Evolutionary conservation across 2,888 invertebrate genomes (phyloP).

Genomic region (Spisula subtruncata): DNA sequence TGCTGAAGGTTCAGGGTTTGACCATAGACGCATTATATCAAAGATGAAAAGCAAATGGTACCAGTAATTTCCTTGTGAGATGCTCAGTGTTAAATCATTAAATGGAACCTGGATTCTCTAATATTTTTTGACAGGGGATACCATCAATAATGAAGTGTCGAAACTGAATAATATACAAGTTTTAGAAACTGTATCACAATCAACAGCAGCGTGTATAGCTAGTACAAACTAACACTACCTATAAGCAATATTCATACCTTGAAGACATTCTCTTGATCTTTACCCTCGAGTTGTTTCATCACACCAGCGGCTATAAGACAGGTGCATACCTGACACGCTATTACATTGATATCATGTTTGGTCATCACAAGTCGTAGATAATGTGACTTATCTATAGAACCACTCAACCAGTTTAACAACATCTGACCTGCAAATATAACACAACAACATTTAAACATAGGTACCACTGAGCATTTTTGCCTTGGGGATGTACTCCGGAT

Average conservation of each 20-base stretch:
- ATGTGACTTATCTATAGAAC: constrained; percentile 92
- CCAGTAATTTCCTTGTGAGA: too few species aligned
- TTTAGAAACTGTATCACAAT: too few species aligned
- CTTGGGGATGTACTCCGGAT: too few species aligned
- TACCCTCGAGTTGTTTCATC: constrained; percentile 91
- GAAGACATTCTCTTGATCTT: constrained; percentile 86
- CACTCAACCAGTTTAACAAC: constrained; percentile 96
- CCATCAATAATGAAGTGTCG: too few species aligned
- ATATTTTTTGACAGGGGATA: too few species aligned
- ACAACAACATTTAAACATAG: background rate
- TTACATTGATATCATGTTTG: constrained; percentile 91
- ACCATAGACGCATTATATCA: too few species aligned
- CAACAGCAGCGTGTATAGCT: too few species aligned
- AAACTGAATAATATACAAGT: background rate
- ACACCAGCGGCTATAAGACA: constrained; percentile 96
- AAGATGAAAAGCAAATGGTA: too few species aligned
- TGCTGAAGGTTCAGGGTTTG: too few species aligned
- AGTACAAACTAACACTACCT: background rate
- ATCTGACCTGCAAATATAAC: constrained; percentile 92
- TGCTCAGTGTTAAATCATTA: too few species aligned
- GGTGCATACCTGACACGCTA: constrained; percentile 95
- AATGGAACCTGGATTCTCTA: too few species aligned
- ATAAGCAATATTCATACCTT: constrained; percentile 89
- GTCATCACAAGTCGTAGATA: constrained; percentile 91
- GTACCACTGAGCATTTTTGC: too few species aligned